phyloP scores from a whole-genome alignment of 2,888 invertebrate genomes.

The Cistogaster globosa region DNA sequence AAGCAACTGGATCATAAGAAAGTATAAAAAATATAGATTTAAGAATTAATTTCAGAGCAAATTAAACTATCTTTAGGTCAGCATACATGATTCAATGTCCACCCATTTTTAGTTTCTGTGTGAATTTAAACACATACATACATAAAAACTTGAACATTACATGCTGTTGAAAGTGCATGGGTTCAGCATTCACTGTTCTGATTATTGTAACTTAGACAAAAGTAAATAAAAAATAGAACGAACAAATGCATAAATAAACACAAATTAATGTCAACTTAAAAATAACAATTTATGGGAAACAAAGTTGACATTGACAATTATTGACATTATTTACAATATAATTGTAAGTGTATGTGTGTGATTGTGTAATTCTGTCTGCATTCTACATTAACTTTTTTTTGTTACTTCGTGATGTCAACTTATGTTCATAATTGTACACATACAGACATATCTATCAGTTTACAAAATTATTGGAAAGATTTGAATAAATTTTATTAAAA shows the following conservation, averaged over 20 bases:
- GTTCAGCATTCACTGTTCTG: too few species aligned
- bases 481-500: too few species aligned
- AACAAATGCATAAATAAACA: constrained; percentile 57
- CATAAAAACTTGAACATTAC: too few species aligned
- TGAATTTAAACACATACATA: too few species aligned
- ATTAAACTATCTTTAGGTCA: too few species aligned
- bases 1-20: too few species aligned
- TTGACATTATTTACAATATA: constrained; percentile 34
- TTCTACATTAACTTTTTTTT: not conserved
- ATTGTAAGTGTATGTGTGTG: not conserved
- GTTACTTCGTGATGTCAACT: constrained; percentile 26
- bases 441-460: not conserved
- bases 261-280: constrained; percentile 64
- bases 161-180: too few species aligned
- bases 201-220: too few species aligned
- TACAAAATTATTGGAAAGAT: constrained; percentile 22
- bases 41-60: too few species aligned
- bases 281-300: constrained; percentile 60
- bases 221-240: constrained; percentile 21
- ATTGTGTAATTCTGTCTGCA: not conserved
- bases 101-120: too few species aligned
- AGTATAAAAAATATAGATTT: too few species aligned
- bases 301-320: constrained; percentile 67
- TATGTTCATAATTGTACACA: constrained; percentile 11
- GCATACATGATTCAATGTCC: too few species aligned